Evolutionary conservation across 2,888 invertebrate genomes (phyloP), one percentile per base, ranked within the genome.

Genomic region (Heliothis peltigera): DNA sequence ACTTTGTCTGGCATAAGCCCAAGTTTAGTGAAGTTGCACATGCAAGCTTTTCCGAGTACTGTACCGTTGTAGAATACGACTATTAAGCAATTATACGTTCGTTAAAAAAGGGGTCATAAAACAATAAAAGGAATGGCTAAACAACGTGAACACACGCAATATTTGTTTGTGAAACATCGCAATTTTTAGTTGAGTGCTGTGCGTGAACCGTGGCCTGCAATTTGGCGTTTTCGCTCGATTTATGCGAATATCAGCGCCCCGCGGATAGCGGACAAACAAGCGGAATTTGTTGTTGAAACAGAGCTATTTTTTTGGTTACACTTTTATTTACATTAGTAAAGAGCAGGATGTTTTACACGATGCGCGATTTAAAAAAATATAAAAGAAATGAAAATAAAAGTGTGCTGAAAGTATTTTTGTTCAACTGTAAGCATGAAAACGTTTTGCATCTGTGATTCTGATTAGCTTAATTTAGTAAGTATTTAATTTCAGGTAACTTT

Each of bases 181-280:
- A 89, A 90, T 92, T 93, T 93, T 92, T 90, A 89, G 91, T 91
- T 86, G 90, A 91, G 90, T 88, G 90, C 84, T 81, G 88, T 89
- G 83, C 86, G 90, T 90, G 90, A 90, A 89, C 88, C 91, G 91
- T 90, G 83, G 88, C 87, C 80, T 85, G 93, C 92, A 94, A 94
- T 95, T 94, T 92, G 90, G 91, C 89, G 88, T 90, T 92, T 92
- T 87, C 89, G 87, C 89, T 87, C 88, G 89, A 94, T 95, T 95
- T 94, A 94, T 93, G 92, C 82, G 92, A 89, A 91, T 90, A 91
- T 91, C 92, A 90, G 86, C 85, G 87, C 75, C 84, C 86, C 89
- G 90, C 87, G 90, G 92, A 92, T 89, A 92, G 91, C 90, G 91
- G 85, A 88, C 91, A 92, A 93, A 94, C 94, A 92, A 91, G 90